These are phyloP conservation scores for Balearica regulorum DNA, from an alignment of 2,797 vertebrate species.

Conservation along the genomic window DNA sequence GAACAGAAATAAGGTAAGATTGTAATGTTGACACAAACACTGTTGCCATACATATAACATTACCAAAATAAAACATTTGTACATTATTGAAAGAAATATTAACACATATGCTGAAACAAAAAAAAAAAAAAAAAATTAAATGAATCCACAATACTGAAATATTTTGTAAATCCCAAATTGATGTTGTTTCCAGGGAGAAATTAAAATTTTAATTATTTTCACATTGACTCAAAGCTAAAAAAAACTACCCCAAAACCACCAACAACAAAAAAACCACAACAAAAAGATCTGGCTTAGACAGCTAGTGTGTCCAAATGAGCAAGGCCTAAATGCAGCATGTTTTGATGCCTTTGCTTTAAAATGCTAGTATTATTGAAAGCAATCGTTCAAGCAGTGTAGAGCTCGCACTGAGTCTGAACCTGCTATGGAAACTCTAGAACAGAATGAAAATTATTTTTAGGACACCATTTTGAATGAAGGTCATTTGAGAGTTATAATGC, in stretches of 20 bases:
- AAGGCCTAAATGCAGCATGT: background rate
- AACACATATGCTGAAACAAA: background rate
- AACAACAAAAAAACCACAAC: background rate
- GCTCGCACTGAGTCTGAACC: background rate
- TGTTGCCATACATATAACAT: background rate
- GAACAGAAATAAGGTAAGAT: background rate
- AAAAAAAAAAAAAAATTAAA: no score
- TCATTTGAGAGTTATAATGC: background rate
- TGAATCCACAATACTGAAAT: background rate
- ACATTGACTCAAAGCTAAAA: background rate
- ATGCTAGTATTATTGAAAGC: background rate
- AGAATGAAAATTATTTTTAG: background rate
- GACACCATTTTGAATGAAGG: background rate
- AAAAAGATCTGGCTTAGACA: background rate
- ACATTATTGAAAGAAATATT: background rate
- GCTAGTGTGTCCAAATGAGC: background rate
- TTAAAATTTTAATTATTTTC: background rate
- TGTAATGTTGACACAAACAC: background rate
- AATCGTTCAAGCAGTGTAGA: background rate
- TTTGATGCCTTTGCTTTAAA: background rate
- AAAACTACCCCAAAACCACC: background rate
- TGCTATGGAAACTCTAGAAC: background rate
- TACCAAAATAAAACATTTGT: background rate
- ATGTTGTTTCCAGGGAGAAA: background rate
- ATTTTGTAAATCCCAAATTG: background rate